Base-by-base conservation (phyloP, 92 coral and sea anemone species). In the Scolanthus callimorphus region DNA sequence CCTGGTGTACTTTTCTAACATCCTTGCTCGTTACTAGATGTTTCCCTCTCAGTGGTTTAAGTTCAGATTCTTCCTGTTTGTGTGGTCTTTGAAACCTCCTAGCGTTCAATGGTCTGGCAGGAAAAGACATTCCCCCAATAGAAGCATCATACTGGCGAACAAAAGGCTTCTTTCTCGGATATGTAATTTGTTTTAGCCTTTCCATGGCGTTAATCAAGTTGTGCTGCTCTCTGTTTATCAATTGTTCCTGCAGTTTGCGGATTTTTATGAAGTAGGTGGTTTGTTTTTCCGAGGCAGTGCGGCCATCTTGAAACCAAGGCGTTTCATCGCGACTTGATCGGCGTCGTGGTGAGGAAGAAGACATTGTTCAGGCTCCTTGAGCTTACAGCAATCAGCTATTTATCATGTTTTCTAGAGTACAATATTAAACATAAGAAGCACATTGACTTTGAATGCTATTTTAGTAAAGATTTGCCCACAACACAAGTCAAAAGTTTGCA, bases 151-250 rank as follows among this genome's bases (percentile, higher is more conserved):
- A 53, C 51, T 80, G 67, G 29, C 81, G 74, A 27, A 92, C 58
- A 27, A 77, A 39, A 2, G 96, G 92, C 59, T 82, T 79, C 46
- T 77, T 77, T 26, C 98, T 71, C 3, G 98, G 94, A 61, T 92
- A 84, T 0, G 71, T 67, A 3, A 88, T 63, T 52, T 88, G 98
- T 54, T 88, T 81, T 9, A 92, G 60, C 15, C 98, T 71, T 45
- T 92, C 92, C 98, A 92, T 92, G 13, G 98, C 96, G 49, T 79
- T 80, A 39, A 92, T 74, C 8, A 92, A 77, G 37, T 92, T 89
- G 60, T 88, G 95, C 54, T 92, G 98, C 64, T 92, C 98, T 4
- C 90, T 71, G 37, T 72, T 69, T n/a, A 92, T 76, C 22, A 92
- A 60, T 58, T 92, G 87, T 31, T 89, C 80, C 50, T 92, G 96